phyloP scores from a whole-genome alignment of 2,797 vertebrate species.

The Brotula barbata region DNA sequence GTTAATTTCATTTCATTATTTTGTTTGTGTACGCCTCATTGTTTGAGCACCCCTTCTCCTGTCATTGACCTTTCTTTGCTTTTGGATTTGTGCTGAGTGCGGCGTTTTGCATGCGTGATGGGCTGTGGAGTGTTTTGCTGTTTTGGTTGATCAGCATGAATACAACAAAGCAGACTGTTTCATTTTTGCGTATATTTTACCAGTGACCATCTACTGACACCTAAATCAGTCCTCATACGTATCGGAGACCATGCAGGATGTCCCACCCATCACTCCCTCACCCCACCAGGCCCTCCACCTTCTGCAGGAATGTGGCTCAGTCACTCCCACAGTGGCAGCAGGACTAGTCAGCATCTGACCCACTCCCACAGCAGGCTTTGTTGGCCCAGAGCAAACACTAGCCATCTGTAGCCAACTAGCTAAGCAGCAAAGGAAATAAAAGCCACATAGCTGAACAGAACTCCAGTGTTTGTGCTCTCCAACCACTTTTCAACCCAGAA shows the following conservation, averaged over 20 bases:
- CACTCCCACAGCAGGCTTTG: conserved; percentile 63
- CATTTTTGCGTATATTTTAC: conserved; percentile 32
- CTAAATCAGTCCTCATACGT: conserved; percentile 39
- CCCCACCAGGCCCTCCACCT: conserved; percentile 50
- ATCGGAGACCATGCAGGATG: conserved; percentile 41
- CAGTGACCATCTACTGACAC: conserved; percentile 5
- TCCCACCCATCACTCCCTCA: conserved; percentile 41
- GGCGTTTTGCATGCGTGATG: conserved; percentile 59
- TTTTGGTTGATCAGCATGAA: too few relatives aligned
- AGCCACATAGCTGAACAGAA: conserved; percentile 63
- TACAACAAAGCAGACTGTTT: conserved; percentile 13
- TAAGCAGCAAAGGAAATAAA: conserved; percentile 59
- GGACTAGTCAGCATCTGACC: conserved; percentile 63
- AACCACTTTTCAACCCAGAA: conserved; percentile 49
- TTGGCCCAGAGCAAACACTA: conserved; percentile 75
- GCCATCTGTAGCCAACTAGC: conserved; percentile 67
- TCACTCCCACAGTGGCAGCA: conserved; percentile 54
- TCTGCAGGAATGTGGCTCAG: conserved; percentile 72
- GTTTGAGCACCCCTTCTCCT: conserved; percentile 34
- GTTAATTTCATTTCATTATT: conserved; percentile 31
- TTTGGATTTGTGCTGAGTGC: conserved; percentile 51
- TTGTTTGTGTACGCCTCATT: conserved; percentile 41
- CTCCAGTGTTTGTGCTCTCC: conserved; percentile 59
- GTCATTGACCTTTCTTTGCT: conserved; percentile 33
- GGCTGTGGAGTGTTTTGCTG: conserved; percentile 17